A percentile compares a stretch with the other conserved stretches of the same genome.
These are phyloP conservation scores for Netelia virgata DNA, from an alignment of 2,888 invertebrate species.

Conservation along the genomic window DNA sequence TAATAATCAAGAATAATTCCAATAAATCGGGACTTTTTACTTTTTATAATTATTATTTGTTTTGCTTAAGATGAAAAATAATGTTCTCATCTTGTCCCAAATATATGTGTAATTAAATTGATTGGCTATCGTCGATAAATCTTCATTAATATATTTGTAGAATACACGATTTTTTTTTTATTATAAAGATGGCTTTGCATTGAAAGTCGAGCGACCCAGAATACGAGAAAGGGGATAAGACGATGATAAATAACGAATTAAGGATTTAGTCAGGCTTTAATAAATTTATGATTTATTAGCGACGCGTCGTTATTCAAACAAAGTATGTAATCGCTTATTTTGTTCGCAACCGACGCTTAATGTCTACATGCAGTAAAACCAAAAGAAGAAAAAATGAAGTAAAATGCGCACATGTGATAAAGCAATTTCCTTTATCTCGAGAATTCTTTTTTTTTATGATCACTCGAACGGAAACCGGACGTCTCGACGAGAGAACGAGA, in stretches of 20 bases:
- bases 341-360: slow-evolving; percentile 1
- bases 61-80: no score
- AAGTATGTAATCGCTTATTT: background rate
- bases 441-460: background rate
- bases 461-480: background rate
- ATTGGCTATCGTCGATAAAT: background rate
- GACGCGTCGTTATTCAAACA: background rate
- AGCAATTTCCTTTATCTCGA: slow-evolving; percentile 4
- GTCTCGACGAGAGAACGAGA: background rate
- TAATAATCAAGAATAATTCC: background rate
- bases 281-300: background rate
- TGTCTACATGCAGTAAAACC: no score
- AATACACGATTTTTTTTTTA: background rate
- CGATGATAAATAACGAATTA: background rate
- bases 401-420: background rate
- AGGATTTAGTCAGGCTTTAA: slow-evolving; percentile 25
- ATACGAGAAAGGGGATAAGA: background rate
- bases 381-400: background rate
- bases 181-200: background rate
- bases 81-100: no score
- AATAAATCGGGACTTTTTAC: background rate
- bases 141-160: slow-evolving; percentile 14
- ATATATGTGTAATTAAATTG: no score
- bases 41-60: no score
- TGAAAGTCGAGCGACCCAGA: background rate